Evolutionary conservation across 53 echinoderm and acorn worm species (phyloP), one percentile per base, ranked within the genome.

Genomic region (Paracentrotus lividus): DNA sequence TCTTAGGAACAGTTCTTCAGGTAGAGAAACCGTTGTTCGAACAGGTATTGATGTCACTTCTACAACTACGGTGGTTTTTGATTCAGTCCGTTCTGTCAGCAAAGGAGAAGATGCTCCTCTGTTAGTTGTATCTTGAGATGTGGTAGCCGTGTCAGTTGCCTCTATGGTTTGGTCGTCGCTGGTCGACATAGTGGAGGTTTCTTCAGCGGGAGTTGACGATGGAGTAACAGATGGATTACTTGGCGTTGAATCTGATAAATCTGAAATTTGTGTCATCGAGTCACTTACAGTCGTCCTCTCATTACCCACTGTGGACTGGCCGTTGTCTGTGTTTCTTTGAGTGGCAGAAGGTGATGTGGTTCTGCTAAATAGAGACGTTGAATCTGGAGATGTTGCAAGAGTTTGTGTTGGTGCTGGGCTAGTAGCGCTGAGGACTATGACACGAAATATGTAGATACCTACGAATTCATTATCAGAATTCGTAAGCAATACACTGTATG

Each of bases 401-500:
- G 72, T 81, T 47, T 81, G 44, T 0, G 81, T 81, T 23, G 81
- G 49, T 47, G 23, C 47, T 47, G 23, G 81, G 26, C 44, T 81
- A 26, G 81, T 81, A 45, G 13, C 47, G 12, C 26, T 81, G 81
- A 45, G n/a, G 26, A 81, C 55, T 27, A 36, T 57, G 23, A 81
- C 81, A 5, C 81, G 81, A 20, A 81, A 24, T 2, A 81, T 26
- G 47, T 47, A 49, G 13, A 81, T 45, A 24, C 24, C 81, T n/a
- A 81, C 14, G 81, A 40, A 81, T 45, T 18, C 47, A 21, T 8
- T 27, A 81, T 45, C 3, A 4, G 81, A 81, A 24, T 81, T 9
- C 27, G 81, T 81, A 12, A 81, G 81, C 26, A 81, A n/a, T 47
- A 81, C 81, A 81, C 81, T 81, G 27, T 47, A 81, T 0, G 81